These are phyloP conservation scores for Myocastor coypus DNA, from an alignment of 2,113 vertebrate genomes.

Conservation along the genomic window DNA sequence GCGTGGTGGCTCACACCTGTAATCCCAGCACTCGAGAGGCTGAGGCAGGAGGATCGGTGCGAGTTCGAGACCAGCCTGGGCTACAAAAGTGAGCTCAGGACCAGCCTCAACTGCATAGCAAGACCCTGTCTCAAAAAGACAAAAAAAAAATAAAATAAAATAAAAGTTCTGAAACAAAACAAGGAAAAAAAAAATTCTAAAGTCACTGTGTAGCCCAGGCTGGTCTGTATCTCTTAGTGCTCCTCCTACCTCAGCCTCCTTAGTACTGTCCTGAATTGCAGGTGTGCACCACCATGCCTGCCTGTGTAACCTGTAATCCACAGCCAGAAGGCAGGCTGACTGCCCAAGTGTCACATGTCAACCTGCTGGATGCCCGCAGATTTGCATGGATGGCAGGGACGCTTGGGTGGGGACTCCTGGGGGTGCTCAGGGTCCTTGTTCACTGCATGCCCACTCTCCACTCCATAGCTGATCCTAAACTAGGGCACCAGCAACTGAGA, in stretches of 20 bases:
- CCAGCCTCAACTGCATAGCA: too few relatives aligned
- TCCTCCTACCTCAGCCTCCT: neutral
- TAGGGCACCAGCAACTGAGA: constrained; percentile 92
- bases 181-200: too few relatives aligned
- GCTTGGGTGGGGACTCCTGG: neutral
- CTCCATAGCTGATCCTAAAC: constrained; percentile 88
- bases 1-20: too few relatives aligned
- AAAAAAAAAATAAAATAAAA: too few relatives aligned
- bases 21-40: too few relatives aligned
- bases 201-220: neutral
- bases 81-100: too few relatives aligned
- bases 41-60: too few relatives aligned
- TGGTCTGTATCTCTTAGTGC: neutral
- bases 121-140: too few relatives aligned
- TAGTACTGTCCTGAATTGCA: neutral
- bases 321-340: constrained; percentile 79
- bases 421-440: neutral
- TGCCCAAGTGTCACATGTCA: constrained; percentile 52
- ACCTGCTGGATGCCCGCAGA: constrained; percentile 87
- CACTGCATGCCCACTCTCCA: neutral
- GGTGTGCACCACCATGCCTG: neutral
- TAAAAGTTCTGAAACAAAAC: too few relatives aligned
- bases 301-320: neutral
- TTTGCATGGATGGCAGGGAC: neutral
- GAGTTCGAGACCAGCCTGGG: too few relatives aligned